Base-by-base conservation (phyloP, 1,140 invertebrate genomes). In the Drosophila aff. region DNA sequence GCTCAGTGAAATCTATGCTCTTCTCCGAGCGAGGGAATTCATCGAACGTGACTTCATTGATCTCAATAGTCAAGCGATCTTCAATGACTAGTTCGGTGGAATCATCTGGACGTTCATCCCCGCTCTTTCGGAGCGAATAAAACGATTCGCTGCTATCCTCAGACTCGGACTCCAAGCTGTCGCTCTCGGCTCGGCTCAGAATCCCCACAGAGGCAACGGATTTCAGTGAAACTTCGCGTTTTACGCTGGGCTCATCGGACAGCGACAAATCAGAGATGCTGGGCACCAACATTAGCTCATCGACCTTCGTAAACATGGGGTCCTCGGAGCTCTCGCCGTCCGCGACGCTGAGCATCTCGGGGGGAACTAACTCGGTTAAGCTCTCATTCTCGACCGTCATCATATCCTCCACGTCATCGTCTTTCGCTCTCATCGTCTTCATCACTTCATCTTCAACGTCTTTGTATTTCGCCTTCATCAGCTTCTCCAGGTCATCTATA, bases 271-370 rank as follows among this genome's bases (percentile, higher is more conserved):
- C 47, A 1, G 67, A 71, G 2, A 71, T 7, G 31, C 31, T 43
- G 28, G 67, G 67, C 2, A 71, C 64, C 23, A 71, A n/a, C 63
- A 68, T 68, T 6, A 71, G 64, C 3, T 26, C 41, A 6, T 38
- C 11, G 11, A 71, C 63, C 13, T 31, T 40, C 38, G 8, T 0
- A n/a, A 1, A 4, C 47, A 71, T n/a, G 23, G 47, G 31, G 8
- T 49, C 47, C 0, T 16, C 8, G 46, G 23, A 28, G 26, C 1
- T 8, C 7, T 4, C 15, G 7, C 7, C 4, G 3, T 26, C 46
- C 13, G 2, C 2, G 4, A n/a, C 4, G 9, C 46, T 49, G 13
- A 2, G 7, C n/a, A 16, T 26, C 21, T 8, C 9, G 23, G 18
- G 16, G 13, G 13, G 8, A 23, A 1, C 6, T 8, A 8, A 7